phyloP scores from a whole-genome alignment of 2,113 vertebrate species.

The Labrus mixtus region DNA sequence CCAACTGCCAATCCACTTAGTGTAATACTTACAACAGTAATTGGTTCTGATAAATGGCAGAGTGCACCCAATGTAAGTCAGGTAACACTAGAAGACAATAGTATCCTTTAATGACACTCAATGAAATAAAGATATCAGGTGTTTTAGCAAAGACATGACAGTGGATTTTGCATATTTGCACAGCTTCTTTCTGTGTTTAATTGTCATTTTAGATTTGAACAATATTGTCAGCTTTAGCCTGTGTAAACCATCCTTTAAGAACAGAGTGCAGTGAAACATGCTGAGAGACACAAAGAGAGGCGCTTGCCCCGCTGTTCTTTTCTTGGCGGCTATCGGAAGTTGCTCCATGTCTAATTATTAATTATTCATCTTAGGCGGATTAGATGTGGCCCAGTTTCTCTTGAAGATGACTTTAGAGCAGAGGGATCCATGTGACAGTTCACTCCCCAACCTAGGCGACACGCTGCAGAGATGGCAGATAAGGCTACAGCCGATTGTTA shows the following conservation, averaged over 20 bases:
- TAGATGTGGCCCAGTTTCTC: slow-evolving; percentile 85
- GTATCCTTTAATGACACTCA: slow-evolving; percentile 16
- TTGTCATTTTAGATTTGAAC: slow-evolving; percentile 23
- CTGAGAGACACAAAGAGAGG: slow-evolving; percentile 67
- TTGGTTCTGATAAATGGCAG: slow-evolving; percentile 1
- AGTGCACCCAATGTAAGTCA: slow-evolving; percentile 20
- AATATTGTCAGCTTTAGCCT: slow-evolving; percentile 13
- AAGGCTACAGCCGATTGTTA: slow-evolving; percentile 56
- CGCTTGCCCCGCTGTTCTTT: slow-evolving; percentile 74
- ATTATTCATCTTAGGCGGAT: slow-evolving; percentile 86
- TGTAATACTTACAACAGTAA: slow-evolving; percentile 1
- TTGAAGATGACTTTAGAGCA: slow-evolving; percentile 74
- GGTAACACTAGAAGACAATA: slow-evolving; percentile 16
- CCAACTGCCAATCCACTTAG: neutral
- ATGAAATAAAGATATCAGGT: slow-evolving; percentile 1
- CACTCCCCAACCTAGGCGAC: slow-evolving; percentile 63
- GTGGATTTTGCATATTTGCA: slow-evolving; percentile 15
- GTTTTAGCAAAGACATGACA: neutral
- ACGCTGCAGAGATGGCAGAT: slow-evolving; percentile 57
- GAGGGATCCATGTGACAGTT: slow-evolving; percentile 71
- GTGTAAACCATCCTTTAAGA: slow-evolving; percentile 31
- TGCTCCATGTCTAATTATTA: slow-evolving; percentile 85
- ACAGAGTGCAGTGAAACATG: slow-evolving; percentile 33
- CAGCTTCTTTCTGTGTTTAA: neutral
- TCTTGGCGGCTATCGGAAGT: slow-evolving; percentile 80